Conservation (phyloP, 2,113 vertebrate genomes). For the Phalacrocorax carbo region DNA sequence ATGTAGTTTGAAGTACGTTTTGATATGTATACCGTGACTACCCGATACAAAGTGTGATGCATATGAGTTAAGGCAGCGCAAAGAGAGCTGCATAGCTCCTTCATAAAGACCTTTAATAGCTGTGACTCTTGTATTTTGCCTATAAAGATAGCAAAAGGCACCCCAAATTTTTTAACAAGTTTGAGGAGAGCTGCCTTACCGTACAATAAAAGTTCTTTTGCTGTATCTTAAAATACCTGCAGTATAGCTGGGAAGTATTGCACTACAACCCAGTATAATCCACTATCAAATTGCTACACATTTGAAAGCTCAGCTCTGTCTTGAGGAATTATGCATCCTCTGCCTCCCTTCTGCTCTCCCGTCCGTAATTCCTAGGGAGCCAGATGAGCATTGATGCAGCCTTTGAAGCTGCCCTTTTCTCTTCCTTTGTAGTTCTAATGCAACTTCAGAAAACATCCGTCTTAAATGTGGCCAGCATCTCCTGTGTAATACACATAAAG, state of each 20-base stretch:
- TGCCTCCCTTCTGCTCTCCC: neutral
- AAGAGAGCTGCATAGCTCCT: neutral
- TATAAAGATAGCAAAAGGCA: neutral
- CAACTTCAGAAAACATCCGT: neutral
- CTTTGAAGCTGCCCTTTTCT: neutral
- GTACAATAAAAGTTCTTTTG: neutral
- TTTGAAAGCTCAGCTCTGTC: neutral
- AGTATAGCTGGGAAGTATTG: neutral
- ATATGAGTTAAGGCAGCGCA: neutral
- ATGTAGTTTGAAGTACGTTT: neutral
- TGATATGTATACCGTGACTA: neutral
- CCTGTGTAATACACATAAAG: neutral
- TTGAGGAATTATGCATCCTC: neutral
- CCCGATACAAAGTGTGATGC: neutral
- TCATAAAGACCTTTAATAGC: neutral
- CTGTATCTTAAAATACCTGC: neutral
- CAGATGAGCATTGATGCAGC: neutral
- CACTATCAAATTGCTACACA: rapidly evolving
- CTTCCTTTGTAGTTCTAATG: neutral
- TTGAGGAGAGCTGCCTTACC: neutral
- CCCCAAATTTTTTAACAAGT: neutral
- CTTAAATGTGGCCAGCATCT: neutral
- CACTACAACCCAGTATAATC: neutral
- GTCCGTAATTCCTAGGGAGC: neutral
- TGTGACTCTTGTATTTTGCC: neutral